Evolutionary conservation across 2,888 invertebrate species (phyloP), one percentile per base, ranked within the genome.

Genomic region (Diarsia mendica): DNA sequence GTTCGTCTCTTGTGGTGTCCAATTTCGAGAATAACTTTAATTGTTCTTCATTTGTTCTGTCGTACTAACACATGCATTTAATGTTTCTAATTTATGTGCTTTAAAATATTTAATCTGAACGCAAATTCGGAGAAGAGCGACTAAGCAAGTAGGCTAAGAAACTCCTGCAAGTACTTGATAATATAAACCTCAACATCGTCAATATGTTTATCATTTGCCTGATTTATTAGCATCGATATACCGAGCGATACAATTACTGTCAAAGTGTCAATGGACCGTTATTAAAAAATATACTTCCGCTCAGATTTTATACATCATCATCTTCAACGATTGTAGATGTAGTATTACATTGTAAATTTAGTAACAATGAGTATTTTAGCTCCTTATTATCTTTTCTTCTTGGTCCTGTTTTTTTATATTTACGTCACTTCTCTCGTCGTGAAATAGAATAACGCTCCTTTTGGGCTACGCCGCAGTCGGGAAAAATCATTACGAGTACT

Each of bases 61-160:
- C n/a, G 55, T 49, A 82, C 66, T 70, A 77, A 79, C 66, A 23
- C 39, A n/a, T n/a, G 44, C 77, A 67, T 44, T 80, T 58, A 75
- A 77, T 67, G 48, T 71, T 60, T 60, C 23, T 67, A 55, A 67
- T 71, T 11, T 46, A 23, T 55, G 33, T 67, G 66, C 66, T 79
- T 79, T 23, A 60, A 58, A 61, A 63, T 61, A 28, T 55, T n/a
- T 46, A 28, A 53, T 65, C 46, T 20, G 10, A 20, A n/a, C 44
- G 13, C 15, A 53, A 60, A 58, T 65, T 65, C 20, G n/a, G 23
- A 28, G 28, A 74, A 63, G 9, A 67, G 15, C 33, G 23, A n/a
- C 20, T 61, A 66, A 66, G 60, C 66, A 28, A 60, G 18, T 11
- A 73, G 33, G 60, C 51, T 68, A 13, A 76, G 58, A 68, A 67